These are phyloP conservation scores for Parotia lawesii DNA, from an alignment of 2,113 vertebrate genomes.

Conservation along the genomic window DNA sequence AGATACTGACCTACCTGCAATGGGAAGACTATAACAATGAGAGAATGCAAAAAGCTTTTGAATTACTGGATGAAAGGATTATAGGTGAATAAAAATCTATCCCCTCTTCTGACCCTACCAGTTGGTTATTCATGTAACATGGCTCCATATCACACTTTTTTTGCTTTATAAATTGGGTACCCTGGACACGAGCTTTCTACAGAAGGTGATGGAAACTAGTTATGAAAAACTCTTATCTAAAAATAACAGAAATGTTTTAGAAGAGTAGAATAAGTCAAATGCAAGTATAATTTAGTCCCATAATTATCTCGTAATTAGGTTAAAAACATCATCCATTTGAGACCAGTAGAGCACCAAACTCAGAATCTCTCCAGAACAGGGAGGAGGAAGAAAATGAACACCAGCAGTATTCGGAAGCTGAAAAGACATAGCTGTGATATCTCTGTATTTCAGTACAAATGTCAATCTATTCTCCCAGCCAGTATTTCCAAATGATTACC, in stretches of 20 bases:
- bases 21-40: background rate
- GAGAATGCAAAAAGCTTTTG: background rate
- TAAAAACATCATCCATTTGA: background rate
- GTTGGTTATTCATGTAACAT: background rate
- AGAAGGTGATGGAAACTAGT: background rate
- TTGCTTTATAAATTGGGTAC: background rate
- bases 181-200: background rate
- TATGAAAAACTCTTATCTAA: background rate
- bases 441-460: background rate
- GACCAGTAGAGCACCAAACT: background rate
- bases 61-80: background rate
- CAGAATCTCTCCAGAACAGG: background rate
- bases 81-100: background rate
- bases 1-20: background rate
- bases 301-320: background rate
- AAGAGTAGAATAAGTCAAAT: background rate
- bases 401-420: background rate
- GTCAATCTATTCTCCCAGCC: background rate
- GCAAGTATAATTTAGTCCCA: background rate
- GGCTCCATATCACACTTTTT: background rate
- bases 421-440: background rate
- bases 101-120: background rate
- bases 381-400: background rate
- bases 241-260: background rate
- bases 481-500: conserved; percentile 60